phyloP scores from a whole-genome alignment of 2,888 invertebrate species.

The Lochmaea capreae region DNA sequence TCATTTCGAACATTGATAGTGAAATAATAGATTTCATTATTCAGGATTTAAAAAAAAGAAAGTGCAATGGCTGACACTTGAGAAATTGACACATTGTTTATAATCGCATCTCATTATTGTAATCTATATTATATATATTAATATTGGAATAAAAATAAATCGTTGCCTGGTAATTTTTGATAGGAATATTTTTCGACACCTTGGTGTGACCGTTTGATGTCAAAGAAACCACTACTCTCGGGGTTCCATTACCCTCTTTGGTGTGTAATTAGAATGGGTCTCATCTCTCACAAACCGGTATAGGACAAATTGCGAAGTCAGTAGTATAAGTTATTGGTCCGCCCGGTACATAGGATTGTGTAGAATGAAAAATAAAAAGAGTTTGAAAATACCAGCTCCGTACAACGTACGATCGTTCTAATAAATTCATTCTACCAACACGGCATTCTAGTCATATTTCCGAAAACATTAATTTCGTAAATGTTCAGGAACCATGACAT shows the following conservation, averaged over 20 bases:
- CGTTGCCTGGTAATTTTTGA: too few relatives aligned
- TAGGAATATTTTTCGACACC: too few relatives aligned
- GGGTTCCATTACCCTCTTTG: too few relatives aligned
- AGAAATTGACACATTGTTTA: not conserved
- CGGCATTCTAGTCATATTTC: constrained; percentile 4
- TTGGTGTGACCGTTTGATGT: too few relatives aligned
- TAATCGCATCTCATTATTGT: not conserved
- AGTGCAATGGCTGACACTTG: not conserved
- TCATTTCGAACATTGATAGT: not conserved
- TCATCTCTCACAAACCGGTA: too few relatives aligned
- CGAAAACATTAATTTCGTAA: not conserved
- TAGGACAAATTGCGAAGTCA: too few relatives aligned
- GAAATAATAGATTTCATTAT: not conserved
- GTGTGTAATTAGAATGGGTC: too few relatives aligned
- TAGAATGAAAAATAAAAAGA: not conserved
- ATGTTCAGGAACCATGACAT: constrained; percentile 1
- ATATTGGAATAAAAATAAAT: too few relatives aligned
- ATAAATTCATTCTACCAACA: not conserved
- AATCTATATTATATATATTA: too few relatives aligned
- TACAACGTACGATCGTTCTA: not conserved
- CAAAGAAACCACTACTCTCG: too few relatives aligned
- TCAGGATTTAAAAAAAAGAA: not conserved
- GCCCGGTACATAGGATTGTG: not conserved
- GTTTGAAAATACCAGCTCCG: not conserved
- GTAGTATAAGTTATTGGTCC: not conserved